Base-by-base conservation (phyloP, 53 echinoderm and acorn worm species). In the Paelopatides confundens region DNA sequence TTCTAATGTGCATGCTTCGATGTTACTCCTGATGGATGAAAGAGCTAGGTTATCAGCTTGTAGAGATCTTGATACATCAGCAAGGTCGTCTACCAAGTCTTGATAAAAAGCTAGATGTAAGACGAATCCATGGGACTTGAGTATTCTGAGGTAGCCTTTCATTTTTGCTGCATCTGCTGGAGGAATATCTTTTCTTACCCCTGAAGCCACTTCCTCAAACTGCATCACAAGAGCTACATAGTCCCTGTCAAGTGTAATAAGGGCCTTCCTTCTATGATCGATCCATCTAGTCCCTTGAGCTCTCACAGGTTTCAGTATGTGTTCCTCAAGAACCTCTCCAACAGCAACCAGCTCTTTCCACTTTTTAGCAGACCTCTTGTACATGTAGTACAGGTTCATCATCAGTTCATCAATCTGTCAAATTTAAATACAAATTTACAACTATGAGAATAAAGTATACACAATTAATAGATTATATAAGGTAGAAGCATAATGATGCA, bases 231-330 rank as follows among this genome's bases (percentile, higher is more conserved):
- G 35, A 65, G 62, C 47, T 9, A 48, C 27, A 66, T 87, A 87
- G 67, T 87, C 82, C 15, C 47, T 91, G 14, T 69, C 63, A 31
- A 91, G 91, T 24, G 62, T 38, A 32, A 29, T 34, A 13, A 91
- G 84, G 36, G 91, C 91, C 35, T 82, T 88, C 46, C 88, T 46
- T 23, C 85, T 37, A 37, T 88, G 87, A 35, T 87, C 87, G 23
- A 91, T 91, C 91, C 91, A 91, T 14, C 85, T 27, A 18, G 91
- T 91, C 1, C 91, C 91, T 82, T 87, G 87, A 37, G 88, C 62
- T 30, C 88, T 17, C 9, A 74, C 69, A 81, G 91, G 91, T 7
- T 7, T 39, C 39, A 39, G 7, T 3, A 39, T 39, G 39, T 3
- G 3, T 7, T 39, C 39, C 7, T 39, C 39, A 39, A 39, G 39